Evolutionary conservation across 1,140 invertebrate genomes (phyloP), one percentile per base, ranked within the genome.

Genomic region (Drosophila arawakana): DNA sequence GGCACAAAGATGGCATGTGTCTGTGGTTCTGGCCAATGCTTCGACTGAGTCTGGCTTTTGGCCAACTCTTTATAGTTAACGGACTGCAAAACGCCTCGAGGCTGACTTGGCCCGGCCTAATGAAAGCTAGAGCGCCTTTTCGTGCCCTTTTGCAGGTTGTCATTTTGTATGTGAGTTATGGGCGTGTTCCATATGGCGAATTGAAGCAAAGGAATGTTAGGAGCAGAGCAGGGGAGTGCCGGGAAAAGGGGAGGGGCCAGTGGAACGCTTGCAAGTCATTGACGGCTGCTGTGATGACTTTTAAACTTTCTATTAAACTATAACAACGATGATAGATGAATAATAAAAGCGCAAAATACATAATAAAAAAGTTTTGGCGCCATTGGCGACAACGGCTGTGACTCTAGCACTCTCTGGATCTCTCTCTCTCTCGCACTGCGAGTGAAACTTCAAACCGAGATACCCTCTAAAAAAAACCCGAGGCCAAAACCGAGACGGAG

Each of bases 281-380:
- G 78, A 44, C 61, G 77, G 76, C 67, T 69, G 69, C 49, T 68
- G 62, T 85, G 82, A 89, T 89, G 84, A 89, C 84, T 89, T 89
- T 89, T 89, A 89, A 89, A 89, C 84, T 89, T 89, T 89, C 84
- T 89, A 89, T 89, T 89, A 89, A 89, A 89, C 84, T 89, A 89
- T 89, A 89, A 84, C 71, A 84, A 67, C 84, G 84, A 89, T 89
- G 84, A 89, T 89, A 89, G 84, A 89, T 89, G 84, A 89, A 89
- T 89, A 89, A 84, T 89, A 89, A 88, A 81, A 88, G 78, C 67
- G 71, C 61, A 80, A 89, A 88, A 86, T 86, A 86, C 83, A 86
- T 86, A 86, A 86, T 86, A 86, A 88, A 89, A 86, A 86, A 86
- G 77, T 88, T 86, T 80, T 71, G 74, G 58, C 77, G 52, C 77